Evolutionary conservation across 1,140 invertebrate genomes (phyloP).

Genomic region (Drosophila setifemur): DNA sequence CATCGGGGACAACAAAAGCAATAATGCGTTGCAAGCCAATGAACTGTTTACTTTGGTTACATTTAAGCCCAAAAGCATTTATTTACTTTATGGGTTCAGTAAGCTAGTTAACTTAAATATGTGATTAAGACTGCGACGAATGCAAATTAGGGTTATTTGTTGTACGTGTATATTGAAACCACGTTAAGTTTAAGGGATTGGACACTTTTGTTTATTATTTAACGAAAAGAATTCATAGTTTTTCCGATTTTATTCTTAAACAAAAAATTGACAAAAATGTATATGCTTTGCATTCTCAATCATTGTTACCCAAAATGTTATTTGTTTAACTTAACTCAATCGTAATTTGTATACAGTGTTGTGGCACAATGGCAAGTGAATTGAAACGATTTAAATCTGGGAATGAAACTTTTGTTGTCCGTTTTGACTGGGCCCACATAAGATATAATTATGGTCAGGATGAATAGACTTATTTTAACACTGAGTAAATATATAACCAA

Average conservation of each 20-base stretch:
- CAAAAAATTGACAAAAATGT: background rate
- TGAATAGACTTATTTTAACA: background rate
- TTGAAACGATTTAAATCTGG: background rate
- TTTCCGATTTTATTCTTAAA: too few species aligned
- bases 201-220: too few species aligned
- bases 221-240: too few species aligned
- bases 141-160: too few species aligned
- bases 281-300: background rate
- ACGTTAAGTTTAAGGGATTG: too few species aligned
- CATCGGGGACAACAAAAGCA: conserved; percentile 33
- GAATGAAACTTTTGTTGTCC: too few species aligned
- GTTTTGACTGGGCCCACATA: too few species aligned
- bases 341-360: background rate
- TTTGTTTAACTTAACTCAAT: too few species aligned
- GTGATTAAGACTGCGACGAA: background rate
- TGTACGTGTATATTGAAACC: too few species aligned
- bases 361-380: conserved; percentile 16
- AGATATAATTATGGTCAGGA: background rate
- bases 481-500: background rate
- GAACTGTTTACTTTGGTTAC: conserved; percentile 1
- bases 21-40: conserved; percentile 17
- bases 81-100: background rate
- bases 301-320: background rate
- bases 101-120: background rate
- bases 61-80: too few species aligned